These are phyloP conservation scores for Origma solitaria DNA, from an alignment of 2,113 vertebrate genomes.

Conservation along the genomic window DNA sequence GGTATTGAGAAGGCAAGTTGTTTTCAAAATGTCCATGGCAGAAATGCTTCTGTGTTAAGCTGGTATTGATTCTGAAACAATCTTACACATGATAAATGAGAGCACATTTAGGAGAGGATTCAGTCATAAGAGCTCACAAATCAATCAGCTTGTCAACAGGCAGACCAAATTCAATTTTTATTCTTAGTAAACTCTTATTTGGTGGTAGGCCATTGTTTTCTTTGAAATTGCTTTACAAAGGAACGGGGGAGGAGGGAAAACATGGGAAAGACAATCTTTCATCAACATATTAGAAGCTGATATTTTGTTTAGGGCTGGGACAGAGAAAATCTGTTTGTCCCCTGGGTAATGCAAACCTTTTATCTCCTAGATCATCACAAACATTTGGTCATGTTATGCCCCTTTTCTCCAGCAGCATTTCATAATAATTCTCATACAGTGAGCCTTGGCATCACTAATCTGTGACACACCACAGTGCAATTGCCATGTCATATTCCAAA, in stretches of 20 bases:
- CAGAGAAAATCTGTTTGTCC: neutral
- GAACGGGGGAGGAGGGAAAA: neutral
- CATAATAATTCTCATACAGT: neutral
- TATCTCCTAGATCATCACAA: neutral
- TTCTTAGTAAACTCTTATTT: slow-evolving; percentile 90
- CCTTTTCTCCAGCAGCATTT: neutral
- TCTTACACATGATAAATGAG: slow-evolving; percentile 95
- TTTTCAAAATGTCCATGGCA: slow-evolving; percentile 78
- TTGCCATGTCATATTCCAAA: neutral
- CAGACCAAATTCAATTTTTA: slow-evolving; percentile 97
- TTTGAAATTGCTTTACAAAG: slow-evolving; percentile 71
- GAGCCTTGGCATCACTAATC: neutral
- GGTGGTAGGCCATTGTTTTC: slow-evolving; percentile 71
- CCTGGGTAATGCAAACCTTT: neutral
- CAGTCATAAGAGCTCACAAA: slow-evolving; percentile 93
- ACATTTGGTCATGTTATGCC: neutral
- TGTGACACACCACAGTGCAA: neutral
- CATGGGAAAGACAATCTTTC: slow-evolving; percentile 54
- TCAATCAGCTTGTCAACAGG: slow-evolving; percentile 98
- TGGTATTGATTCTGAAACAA: slow-evolving; percentile 95
- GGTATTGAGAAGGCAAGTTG: slow-evolving; percentile 81
- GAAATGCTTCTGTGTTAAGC: slow-evolving; percentile 81
- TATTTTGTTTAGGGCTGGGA: neutral
- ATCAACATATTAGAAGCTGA: slow-evolving; percentile 30
- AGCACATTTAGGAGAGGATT: slow-evolving; percentile 85